Base-by-base conservation (phyloP, 2,797 vertebrate genomes). In the Hypotaenidia okinawae region DNA sequence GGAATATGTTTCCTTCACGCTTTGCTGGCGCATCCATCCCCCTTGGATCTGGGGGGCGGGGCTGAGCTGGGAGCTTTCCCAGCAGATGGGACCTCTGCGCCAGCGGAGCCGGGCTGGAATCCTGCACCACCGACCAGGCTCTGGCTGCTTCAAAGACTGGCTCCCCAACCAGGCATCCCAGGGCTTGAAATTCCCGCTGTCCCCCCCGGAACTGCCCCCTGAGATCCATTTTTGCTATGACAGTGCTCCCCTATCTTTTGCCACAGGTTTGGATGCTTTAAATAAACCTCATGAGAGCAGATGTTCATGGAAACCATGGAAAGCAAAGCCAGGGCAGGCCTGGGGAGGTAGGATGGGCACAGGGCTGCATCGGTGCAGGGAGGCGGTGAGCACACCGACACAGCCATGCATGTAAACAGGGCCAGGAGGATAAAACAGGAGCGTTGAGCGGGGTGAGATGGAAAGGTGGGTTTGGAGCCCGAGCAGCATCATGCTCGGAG, bases 381-480 rank as follows among this genome's bases (percentile, higher is more conserved):
- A 19, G 37, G 13, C 9, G 1, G 3, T 2, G 28, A 28, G 58
- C 16, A 3, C 8, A 2, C 19, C 1, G 69, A 10, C 2, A 16
- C 41, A 59, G 52, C 62, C 32, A 3, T 1, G 25, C 9, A 3
- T 11, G 13, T 35, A 7, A 35, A 25, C 2, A 16, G 25, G 30
- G 16, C 43, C 16, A 25, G 5, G 13, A 1, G 43, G 22, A 59
- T 67, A 30, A 30, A 49, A 41, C 8, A 21, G 45, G 16, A 8
- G 43, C 2, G 2, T 30, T 23, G 51, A 28, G 51, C 41, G 15
- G 4, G 18, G 51, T 33, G 11, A 13, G 39, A 33, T 18, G 3
- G 19, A 49, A 24, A 49, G 24, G 41, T 17, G 13, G 18, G 8
- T 57, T 39, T 15, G 39, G 69, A 49, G 52, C 1, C 8, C 33